These are phyloP conservation scores for Latrodectus hesperus DNA, from an alignment of 2,888 invertebrate species.

Conservation along the genomic window DNA sequence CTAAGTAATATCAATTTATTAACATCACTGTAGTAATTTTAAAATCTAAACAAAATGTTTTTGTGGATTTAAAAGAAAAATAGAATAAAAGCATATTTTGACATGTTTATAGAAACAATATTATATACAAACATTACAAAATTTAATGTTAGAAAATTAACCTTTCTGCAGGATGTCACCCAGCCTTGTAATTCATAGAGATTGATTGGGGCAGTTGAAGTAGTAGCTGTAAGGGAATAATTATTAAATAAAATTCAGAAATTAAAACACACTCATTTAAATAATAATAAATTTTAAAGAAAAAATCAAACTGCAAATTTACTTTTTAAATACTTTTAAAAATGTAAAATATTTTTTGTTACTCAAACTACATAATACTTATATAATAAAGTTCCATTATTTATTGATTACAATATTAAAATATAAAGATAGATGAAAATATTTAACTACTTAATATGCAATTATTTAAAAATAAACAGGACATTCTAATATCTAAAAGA, in stretches of 20 bases:
- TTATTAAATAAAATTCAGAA: neutral
- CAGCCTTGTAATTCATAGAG: conserved; percentile 82
- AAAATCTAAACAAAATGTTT: neutral
- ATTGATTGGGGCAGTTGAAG: conserved; percentile 64
- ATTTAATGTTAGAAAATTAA: conserved; percentile 24
- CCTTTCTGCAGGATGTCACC: conserved; percentile 89
- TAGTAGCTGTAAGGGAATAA: conserved; percentile 62
- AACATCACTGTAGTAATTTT: no score
- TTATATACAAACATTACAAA: neutral
- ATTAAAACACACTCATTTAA: neutral
- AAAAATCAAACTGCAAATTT: no score
- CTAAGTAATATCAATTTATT: no score
- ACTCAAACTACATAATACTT: no score
- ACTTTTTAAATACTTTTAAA: no score
- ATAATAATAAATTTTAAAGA: neutral
- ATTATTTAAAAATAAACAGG: no score
- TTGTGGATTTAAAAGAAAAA: neutral
- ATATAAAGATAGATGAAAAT: no score
- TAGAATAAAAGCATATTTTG: neutral
- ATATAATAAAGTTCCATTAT: no score
- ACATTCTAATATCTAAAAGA: no score
- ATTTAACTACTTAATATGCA: neutral
- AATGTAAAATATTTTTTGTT: no score
- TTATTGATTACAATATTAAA: neutral
- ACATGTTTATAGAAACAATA: neutral